phyloP scores from a whole-genome alignment of 1,140 invertebrate genomes.

The Heliothis virescens region DNA sequence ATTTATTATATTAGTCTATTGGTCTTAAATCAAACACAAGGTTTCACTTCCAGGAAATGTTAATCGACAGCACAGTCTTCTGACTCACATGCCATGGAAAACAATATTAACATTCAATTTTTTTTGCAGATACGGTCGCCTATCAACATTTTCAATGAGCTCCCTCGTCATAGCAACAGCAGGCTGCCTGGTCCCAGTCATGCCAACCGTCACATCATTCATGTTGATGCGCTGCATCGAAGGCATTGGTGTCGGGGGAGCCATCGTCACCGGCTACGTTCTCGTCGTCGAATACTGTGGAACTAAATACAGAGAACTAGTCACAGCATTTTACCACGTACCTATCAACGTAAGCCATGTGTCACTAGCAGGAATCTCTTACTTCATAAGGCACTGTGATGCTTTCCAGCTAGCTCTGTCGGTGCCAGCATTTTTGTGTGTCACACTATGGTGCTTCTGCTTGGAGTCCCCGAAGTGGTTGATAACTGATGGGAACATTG shows the following conservation, averaged over 20 bases:
- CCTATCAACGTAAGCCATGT: conserved; percentile 72
- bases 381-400: conserved; percentile 68
- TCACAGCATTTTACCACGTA: conserved; percentile 69
- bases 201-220: conserved; percentile 61
- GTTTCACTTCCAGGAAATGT: too few species aligned
- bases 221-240: conserved; percentile 67
- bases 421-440: conserved; percentile 65
- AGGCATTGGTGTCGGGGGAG: conserved; percentile 69
- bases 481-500: conserved; percentile 65
- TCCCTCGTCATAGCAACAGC: conserved; percentile 60
- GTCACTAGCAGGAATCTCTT: conserved; percentile 69
- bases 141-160: conserved; percentile 56
- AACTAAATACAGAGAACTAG: conserved; percentile 62
- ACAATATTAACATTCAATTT: neutral
- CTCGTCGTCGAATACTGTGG: conserved; percentile 69
- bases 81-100: neutral
- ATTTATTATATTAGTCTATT: too few species aligned
- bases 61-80: too few species aligned
- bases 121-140: conserved; percentile 68
- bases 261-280: conserved; percentile 70
- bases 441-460: conserved; percentile 61
- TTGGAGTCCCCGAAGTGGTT: conserved; percentile 79
- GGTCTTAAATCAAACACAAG: too few species aligned
- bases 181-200: conserved; percentile 64
- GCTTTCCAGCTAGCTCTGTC: conserved; percentile 70